Conservation (phyloP, 2,888 invertebrate genomes). For the Scotopteryx bipunctaria region DNA sequence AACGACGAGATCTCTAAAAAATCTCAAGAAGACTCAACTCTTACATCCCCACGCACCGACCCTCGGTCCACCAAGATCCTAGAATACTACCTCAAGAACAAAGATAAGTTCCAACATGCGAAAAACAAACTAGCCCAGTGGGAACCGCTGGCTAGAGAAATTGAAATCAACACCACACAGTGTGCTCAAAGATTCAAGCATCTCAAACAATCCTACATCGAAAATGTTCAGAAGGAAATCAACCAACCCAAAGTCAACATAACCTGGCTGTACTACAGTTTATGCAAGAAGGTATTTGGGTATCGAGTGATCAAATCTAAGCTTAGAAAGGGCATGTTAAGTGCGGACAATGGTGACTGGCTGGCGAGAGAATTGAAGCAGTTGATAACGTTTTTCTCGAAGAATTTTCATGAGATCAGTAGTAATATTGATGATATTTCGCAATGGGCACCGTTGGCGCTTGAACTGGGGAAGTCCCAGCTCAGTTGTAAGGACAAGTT, state of each 20-base stretch:
- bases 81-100: constrained; percentile 69
- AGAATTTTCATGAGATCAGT: constrained; percentile 54
- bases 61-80: constrained; percentile 68
- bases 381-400: constrained; percentile 59
- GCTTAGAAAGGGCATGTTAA: constrained; percentile 57
- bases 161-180: constrained; percentile 60
- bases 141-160: constrained; percentile 59
- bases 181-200: constrained; percentile 70
- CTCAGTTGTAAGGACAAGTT: constrained; percentile 63
- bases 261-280: constrained; percentile 69
- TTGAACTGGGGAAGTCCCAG: constrained; percentile 52
- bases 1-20: constrained; percentile 48
- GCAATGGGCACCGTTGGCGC: constrained; percentile 55
- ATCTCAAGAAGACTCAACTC: constrained; percentile 48
- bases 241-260: constrained; percentile 70
- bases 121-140: constrained; percentile 61
- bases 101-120: constrained; percentile 55
- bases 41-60: constrained; percentile 50
- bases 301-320: constrained; percentile 67
- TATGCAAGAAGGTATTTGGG: constrained; percentile 76
- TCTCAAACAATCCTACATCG: constrained; percentile 67
- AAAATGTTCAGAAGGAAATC: constrained; percentile 67
- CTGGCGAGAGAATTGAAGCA: constrained; percentile 63
- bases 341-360: constrained; percentile 64
- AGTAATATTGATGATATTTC: constrained; percentile 47